phyloP scores from a whole-genome alignment of 2,113 vertebrate genomes.

The Chaetura pelagica region DNA sequence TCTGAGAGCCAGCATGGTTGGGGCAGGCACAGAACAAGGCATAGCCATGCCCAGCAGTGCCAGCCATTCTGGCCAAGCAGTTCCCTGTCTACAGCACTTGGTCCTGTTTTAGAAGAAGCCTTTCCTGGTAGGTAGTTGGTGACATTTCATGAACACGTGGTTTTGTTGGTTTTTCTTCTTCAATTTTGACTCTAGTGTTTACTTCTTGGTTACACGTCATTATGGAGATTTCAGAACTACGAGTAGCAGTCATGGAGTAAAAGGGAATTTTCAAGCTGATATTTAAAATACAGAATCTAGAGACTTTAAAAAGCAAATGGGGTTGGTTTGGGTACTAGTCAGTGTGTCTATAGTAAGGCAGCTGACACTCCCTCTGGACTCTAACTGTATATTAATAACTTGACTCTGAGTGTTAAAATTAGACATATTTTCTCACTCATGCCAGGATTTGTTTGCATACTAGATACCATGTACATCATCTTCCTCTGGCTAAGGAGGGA shows the following conservation, averaged over 20 bases:
- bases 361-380: background rate
- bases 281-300: background rate
- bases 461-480: background rate
- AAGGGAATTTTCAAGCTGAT: background rate
- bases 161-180: background rate
- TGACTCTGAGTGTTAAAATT: background rate
- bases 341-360: background rate
- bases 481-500: background rate
- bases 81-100: background rate
- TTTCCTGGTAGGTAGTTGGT: background rate
- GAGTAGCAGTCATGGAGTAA: background rate
- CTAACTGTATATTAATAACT: background rate
- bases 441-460: background rate
- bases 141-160: background rate
- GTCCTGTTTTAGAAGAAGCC: background rate
- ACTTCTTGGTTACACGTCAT: background rate
- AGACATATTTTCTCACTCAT: background rate
- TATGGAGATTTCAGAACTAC: background rate
- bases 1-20: accelerated
- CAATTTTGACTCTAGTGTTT: background rate
- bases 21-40: accelerated
- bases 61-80: background rate
- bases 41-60: background rate
- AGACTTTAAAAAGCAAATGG: background rate
- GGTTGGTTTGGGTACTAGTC: background rate